phyloP scores from a whole-genome alignment of 2,888 invertebrate genomes.

The Timema podura region DNA sequence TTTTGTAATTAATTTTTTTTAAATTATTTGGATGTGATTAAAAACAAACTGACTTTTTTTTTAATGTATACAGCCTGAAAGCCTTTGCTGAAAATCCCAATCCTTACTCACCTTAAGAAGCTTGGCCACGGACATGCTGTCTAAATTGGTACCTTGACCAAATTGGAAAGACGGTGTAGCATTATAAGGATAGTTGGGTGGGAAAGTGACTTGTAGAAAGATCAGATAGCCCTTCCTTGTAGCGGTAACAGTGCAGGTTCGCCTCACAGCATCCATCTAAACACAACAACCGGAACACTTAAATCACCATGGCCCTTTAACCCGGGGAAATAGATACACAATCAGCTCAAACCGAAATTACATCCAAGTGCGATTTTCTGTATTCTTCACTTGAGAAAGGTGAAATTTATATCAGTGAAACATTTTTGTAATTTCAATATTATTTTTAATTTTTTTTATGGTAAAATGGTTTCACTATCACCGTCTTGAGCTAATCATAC shows the following conservation, averaged over 20 bases:
- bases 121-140: constrained; percentile 65
- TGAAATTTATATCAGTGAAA: too few species aligned
- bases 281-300: neutral
- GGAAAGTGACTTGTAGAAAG: constrained; percentile 63
- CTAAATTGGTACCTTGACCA: constrained; percentile 62
- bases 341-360: too few species aligned
- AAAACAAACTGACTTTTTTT: too few species aligned
- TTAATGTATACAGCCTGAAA: too few species aligned
- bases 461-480: too few species aligned
- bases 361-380: too few species aligned
- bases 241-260: constrained; percentile 57
- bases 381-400: too few species aligned
- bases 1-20: neutral
- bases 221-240: constrained; percentile 51
- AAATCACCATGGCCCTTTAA: neutral
- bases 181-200: constrained; percentile 67
- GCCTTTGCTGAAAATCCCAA: too few species aligned
- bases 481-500: too few species aligned
- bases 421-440: too few species aligned
- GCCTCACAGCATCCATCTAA: constrained; percentile 53
- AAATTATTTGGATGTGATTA: neutral
- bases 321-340: too few species aligned
- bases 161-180: constrained; percentile 63
- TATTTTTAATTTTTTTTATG: too few species aligned
- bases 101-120: constrained; percentile 58